Percentiles rank a stretch among this genome's conserved stretches.
phyloP scores from a whole-genome alignment of 2,113 vertebrate species.

The Ameiurus melas region DNA sequence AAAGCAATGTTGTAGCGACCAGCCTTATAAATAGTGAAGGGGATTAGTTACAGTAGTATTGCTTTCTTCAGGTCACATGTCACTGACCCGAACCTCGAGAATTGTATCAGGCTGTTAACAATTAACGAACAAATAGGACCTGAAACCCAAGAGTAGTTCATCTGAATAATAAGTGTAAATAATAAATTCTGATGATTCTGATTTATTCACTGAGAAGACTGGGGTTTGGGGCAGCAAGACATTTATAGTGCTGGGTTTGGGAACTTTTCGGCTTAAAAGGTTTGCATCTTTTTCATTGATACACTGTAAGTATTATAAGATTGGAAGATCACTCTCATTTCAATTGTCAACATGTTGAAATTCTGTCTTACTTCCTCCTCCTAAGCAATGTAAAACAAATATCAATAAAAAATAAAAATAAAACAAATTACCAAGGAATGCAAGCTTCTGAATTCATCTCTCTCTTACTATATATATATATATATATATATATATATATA shows the following conservation, averaged over 20 bases:
- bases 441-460: not conserved
- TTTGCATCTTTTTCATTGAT: not conserved
- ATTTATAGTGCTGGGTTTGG: not conserved
- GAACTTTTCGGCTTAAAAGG: not conserved
- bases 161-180: not conserved
- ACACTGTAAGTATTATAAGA: not conserved
- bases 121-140: constrained; percentile 41
- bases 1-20: constrained; percentile 39
- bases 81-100: constrained; percentile 41
- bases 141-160: constrained; percentile 39
- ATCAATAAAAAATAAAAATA: too few species aligned
- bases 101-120: constrained; percentile 57
- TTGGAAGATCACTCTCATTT: not conserved
- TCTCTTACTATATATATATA: too few species aligned
- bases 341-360: too few species aligned
- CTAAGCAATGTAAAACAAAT: not conserved
- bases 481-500: too few species aligned
- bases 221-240: not conserved
- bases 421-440: too few species aligned
- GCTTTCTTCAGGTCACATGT: constrained; percentile 45
- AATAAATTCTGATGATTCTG: not conserved
- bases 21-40: constrained; percentile 43
- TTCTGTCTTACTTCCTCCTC: not conserved
- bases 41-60: constrained; percentile 48
- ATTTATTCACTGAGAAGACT: not conserved